These are phyloP conservation scores for Atractosteus spatula DNA, from an alignment of 2,113 vertebrate genomes.

Conservation along the genomic window DNA sequence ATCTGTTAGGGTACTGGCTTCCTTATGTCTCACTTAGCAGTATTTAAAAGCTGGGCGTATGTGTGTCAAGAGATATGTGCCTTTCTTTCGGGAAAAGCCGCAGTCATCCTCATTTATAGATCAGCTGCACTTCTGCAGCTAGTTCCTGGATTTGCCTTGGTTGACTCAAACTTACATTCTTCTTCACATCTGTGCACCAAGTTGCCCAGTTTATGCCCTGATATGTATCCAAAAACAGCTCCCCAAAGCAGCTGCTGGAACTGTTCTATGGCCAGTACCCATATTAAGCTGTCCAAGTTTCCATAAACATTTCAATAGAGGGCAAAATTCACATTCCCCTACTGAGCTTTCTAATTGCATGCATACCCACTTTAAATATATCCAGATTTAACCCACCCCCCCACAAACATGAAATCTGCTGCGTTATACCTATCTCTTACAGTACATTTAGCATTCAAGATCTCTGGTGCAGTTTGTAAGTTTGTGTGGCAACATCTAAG, in stretches of 20 bases:
- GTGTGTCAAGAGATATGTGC: neutral
- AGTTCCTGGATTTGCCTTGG: neutral
- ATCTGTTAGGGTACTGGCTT: neutral
- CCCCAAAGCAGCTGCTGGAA: slow-evolving; percentile 33
- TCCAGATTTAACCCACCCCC: neutral
- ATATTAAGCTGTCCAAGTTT: slow-evolving; percentile 57
- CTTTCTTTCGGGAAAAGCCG: neutral
- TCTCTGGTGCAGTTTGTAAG: neutral
- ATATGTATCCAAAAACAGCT: slow-evolving; percentile 6
- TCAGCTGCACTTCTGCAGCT: neutral
- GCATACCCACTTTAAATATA: slow-evolving; percentile 13
- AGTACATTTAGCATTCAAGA: neutral
- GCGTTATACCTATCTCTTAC: neutral
- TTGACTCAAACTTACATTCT: neutral
- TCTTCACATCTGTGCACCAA: slow-evolving; percentile 5
- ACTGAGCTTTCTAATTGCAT: slow-evolving; percentile 44
- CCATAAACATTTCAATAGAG: slow-evolving; percentile 56
- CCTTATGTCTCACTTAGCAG: neutral
- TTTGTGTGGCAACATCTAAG: neutral
- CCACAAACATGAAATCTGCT: neutral
- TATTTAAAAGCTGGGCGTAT: neutral
- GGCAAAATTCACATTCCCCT: slow-evolving; percentile 35
- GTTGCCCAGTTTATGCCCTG: neutral
- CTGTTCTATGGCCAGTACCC: slow-evolving; percentile 50
- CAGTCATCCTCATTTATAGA: too few species aligned